phyloP scores from a whole-genome alignment of 92 coral and sea anemone genomes.

The Porites divaricata region DNA sequence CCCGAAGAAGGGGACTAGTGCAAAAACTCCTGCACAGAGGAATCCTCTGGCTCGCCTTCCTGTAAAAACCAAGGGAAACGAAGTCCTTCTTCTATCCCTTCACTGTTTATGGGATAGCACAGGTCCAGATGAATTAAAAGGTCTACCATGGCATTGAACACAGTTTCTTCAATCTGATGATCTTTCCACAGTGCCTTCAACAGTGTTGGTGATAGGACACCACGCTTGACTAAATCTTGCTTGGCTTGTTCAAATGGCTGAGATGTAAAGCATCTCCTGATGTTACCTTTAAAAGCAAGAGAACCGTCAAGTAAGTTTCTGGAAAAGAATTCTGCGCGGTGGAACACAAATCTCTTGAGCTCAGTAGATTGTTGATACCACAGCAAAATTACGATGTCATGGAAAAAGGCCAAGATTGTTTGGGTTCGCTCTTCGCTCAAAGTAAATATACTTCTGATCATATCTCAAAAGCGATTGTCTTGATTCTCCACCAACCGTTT shows the following conservation, averaged over 20 bases:
- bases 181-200: constrained; percentile 57
- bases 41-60: constrained; percentile 28
- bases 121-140: constrained; percentile 67
- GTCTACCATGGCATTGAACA: constrained; percentile 67
- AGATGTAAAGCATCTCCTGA: constrained; percentile 24
- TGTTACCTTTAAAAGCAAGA: not conserved
- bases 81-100: constrained; percentile 32
- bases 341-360: constrained; percentile 66
- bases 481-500: constrained; percentile 17
- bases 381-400: constrained; percentile 64
- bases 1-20: not conserved
- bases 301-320: constrained; percentile 30
- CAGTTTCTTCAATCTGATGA: constrained; percentile 37
- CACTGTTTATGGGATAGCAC: constrained; percentile 49
- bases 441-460: not conserved
- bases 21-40: constrained; percentile 19
- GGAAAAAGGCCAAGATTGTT: constrained; percentile 67
- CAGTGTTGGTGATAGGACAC: constrained; percentile 56
- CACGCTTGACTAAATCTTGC: constrained; percentile 55
- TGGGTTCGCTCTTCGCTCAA: constrained; percentile 26
- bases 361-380: constrained; percentile 66
- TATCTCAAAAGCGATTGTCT: not conserved
- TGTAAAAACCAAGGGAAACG: constrained; percentile 77
- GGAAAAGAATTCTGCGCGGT: constrained; percentile 66
- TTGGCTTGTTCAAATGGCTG: constrained; percentile 34